Evolutionary conservation across 2,113 vertebrate genomes (phyloP).

Genomic region (Crotalus viridis): DNA sequence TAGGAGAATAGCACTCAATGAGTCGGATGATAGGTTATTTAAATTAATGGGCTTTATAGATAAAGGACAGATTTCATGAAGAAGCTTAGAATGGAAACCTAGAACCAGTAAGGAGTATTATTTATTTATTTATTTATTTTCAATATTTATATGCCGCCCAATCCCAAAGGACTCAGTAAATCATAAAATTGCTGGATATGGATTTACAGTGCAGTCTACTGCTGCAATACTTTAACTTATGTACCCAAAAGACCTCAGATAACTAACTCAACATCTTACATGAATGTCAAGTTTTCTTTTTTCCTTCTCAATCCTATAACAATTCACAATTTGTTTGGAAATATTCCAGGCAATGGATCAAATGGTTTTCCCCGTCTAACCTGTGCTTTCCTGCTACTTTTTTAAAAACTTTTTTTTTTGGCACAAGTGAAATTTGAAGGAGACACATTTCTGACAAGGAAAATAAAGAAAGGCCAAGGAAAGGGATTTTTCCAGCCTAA

Average conservation of each 20-base stretch:
- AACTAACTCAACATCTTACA: not conserved
- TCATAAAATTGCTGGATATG: not conserved
- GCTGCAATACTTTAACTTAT: not conserved
- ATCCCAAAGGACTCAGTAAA: not conserved
- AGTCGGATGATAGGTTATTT: not conserved
- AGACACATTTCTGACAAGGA: not conserved
- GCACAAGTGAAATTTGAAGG: not conserved
- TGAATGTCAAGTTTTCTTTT: not conserved
- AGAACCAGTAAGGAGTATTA: not conserved
- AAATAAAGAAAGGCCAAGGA: not conserved
- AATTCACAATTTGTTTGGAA: not conserved
- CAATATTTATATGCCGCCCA: no score
- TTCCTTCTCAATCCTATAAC: not conserved
- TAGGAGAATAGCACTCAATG: not conserved
- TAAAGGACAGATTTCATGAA: not conserved
- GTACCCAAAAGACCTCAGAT: not conserved
- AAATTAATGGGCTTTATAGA: not conserved
- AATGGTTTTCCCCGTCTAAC: no score
- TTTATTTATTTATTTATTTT: no score
- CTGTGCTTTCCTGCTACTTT: not conserved
- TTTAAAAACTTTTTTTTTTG: no score
- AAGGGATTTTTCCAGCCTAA: not conserved
- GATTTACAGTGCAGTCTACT: not conserved
- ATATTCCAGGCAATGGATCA: not conserved
- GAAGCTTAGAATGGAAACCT: not conserved